phyloP scores from a whole-genome alignment of 2,113 vertebrate genomes.

The Cacatua alba region DNA sequence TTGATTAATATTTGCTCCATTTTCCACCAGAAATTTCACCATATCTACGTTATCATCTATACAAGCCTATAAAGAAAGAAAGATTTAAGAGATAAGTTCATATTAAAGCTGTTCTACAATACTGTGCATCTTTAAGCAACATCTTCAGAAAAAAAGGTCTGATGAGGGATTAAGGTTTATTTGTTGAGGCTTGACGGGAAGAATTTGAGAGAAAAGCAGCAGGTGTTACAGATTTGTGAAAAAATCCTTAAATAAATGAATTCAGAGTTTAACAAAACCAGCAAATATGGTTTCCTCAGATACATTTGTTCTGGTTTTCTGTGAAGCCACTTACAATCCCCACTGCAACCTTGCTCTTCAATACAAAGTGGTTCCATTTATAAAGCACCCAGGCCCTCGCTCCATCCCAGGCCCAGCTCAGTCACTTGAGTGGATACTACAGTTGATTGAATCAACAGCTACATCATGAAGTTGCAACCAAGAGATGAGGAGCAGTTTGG shows the following conservation, averaged over 20 bases:
- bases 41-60: conserved; percentile 99
- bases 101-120: neutral
- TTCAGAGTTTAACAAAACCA: neutral
- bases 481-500: neutral
- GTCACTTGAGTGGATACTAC: neutral
- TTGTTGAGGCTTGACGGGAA: neutral
- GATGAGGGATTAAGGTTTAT: neutral
- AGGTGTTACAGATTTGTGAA: neutral
- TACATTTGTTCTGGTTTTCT: neutral
- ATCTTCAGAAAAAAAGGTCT: neutral
- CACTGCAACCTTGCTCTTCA: neutral
- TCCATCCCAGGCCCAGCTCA: neutral
- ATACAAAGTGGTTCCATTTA: neutral
- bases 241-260: neutral
- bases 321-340: neutral
- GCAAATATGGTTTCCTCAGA: neutral
- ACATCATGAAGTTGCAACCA: neutral
- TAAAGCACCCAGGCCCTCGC: neutral
- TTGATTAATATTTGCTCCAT: conserved; percentile 97
- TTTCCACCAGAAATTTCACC: conserved; percentile 99
- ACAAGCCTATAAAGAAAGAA: conserved; percentile 87
- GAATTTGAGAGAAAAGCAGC: neutral
- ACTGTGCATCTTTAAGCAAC: neutral
- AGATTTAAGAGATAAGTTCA: conserved; percentile 61
- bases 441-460: neutral